A percentile compares a stretch with the other conserved stretches of the same genome.
Evolutionary conservation across 2,888 invertebrate genomes (phyloP).

Genomic region (Xestia sexstrigata): DNA sequence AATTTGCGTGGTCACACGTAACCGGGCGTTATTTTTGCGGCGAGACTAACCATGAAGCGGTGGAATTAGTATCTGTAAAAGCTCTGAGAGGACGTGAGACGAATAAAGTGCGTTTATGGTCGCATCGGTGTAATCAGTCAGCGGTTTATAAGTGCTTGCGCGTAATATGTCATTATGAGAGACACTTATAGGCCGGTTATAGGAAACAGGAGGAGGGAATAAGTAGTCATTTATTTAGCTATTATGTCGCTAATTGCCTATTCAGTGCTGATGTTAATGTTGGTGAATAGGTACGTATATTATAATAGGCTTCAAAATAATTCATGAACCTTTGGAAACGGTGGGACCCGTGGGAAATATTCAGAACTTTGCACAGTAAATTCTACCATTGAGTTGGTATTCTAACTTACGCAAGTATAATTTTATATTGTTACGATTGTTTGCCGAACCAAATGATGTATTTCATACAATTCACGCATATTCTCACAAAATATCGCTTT

Average conservation of each 20-base stretch:
- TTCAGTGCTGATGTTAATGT: constrained; percentile 6
- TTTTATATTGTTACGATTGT: constrained; percentile 60
- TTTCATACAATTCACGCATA: constrained; percentile 38
- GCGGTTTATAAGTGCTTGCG: constrained; percentile 40
- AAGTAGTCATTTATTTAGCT: constrained; percentile 22
- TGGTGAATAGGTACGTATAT: constrained; percentile 31
- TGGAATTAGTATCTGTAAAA: constrained; percentile 68
- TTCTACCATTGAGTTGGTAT: constrained; percentile 33
- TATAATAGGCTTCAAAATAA: constrained; percentile 34
- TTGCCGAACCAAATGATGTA: constrained; percentile 47
- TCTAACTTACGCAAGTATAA: constrained; percentile 51
- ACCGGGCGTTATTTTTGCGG: constrained; percentile 72
- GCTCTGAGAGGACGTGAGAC: constrained; percentile 48
- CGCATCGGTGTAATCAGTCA: constrained; percentile 43
- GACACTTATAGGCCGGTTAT: constrained; percentile 21
- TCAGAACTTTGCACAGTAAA: constrained; percentile 40
- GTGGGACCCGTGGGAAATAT: constrained; percentile 57
- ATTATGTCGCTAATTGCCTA: constrained; percentile 34
- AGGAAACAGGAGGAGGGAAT: constrained; percentile 21
- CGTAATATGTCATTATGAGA: constrained; percentile 32
- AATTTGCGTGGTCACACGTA: constrained; percentile 82
- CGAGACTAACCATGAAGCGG: constrained; percentile 72
- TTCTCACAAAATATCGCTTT: constrained; percentile 37
- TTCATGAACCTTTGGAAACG: constrained; percentile 33
- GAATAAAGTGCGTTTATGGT: constrained; percentile 63